phyloP scores from a whole-genome alignment of 1,140 invertebrate species.

The Dendrolimus kikuchii region DNA sequence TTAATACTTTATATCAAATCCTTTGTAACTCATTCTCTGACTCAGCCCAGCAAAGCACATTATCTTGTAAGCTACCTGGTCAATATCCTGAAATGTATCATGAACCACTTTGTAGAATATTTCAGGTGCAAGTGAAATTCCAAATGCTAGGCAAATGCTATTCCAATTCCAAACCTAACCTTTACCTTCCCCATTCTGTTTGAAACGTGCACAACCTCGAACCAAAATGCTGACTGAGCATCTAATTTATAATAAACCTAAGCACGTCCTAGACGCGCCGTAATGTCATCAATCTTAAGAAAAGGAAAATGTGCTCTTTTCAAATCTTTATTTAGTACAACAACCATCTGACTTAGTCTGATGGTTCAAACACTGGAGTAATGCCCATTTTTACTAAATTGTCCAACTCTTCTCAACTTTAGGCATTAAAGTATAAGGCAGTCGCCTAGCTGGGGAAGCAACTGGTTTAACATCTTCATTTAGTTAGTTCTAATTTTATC shows the following conservation, averaged over 20 bases:
- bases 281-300: slow-evolving; percentile 12
- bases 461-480: slow-evolving; percentile 5
- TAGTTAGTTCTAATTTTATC: slow-evolving; percentile 1
- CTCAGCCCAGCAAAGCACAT: neutral
- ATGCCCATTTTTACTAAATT: slow-evolving; percentile 14
- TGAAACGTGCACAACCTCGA: slow-evolving; percentile 17
- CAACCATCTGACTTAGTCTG: slow-evolving; percentile 9
- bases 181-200: slow-evolving; percentile 9
- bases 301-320: slow-evolving; percentile 8
- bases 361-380: slow-evolving; percentile 6
- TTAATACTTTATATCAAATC: slow-evolving; percentile 1
- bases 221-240: slow-evolving; percentile 14
- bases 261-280: slow-evolving; percentile 5
- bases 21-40: neutral
- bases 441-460: slow-evolving; percentile 10
- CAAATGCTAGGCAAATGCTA: slow-evolving; percentile 2
- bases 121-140: slow-evolving; percentile 6
- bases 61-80: neutral
- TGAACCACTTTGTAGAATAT: slow-evolving; percentile 16
- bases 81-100: slow-evolving; percentile 44
- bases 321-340: slow-evolving; percentile 6
- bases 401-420: slow-evolving; percentile 12
- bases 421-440: slow-evolving; percentile 13
- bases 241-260: slow-evolving; percentile 11
- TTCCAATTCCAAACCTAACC: too few species aligned